Base-by-base conservation (phyloP, 2,797 vertebrate genomes). In the Hapalemur alaotrensis region DNA sequence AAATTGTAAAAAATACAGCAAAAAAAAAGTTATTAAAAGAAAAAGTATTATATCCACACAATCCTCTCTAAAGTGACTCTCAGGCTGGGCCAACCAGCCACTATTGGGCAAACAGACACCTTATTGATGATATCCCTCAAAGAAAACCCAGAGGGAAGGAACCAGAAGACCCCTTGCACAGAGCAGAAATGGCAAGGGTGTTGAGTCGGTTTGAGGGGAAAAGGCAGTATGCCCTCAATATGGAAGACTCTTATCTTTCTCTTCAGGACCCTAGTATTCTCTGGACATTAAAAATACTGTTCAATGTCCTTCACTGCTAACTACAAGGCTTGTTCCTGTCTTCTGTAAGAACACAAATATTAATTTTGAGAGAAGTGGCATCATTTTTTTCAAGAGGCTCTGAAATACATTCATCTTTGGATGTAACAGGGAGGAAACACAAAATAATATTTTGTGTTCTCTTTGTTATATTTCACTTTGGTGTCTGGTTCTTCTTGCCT, bases 221-320 rank as follows among this genome's bases (percentile, higher is more conserved):
- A 78, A 97, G 97, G 97, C 96, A 97, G 91, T 73, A 93, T 78
- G 78, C 97, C 88, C 87, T 85, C 95, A 96, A 93, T 89, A 98
- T 93, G 38, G 84, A 91, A 13, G 32, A 57, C 30, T 83, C 97
- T 97, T 89, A 98, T 95, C 96, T 97, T 85, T 92, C 48, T 54
- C 2, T 15, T 91, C 6, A 98, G 59, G 98, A 97, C 25, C 57
- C 61, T 32, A 0, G 89, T 76, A 98, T 97, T 98, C 87, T 98
- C 35, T 86, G 0, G 32, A 15, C 23, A 84, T 94, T 97, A 75
- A 97, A 90, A 98, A 98, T 84, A 80, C 54, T 89, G 61, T 97
- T 94, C 88, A 97, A 94, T 98, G 93, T 96, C 87, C 1, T 78
- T 97, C 84, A 93, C 67, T 85, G 48, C 65, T 94, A 83, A 70